Evolutionary conservation across 1,140 invertebrate genomes (phyloP), one percentile per base, ranked within the genome.

Genomic region (Saccostrea glomerata): DNA sequence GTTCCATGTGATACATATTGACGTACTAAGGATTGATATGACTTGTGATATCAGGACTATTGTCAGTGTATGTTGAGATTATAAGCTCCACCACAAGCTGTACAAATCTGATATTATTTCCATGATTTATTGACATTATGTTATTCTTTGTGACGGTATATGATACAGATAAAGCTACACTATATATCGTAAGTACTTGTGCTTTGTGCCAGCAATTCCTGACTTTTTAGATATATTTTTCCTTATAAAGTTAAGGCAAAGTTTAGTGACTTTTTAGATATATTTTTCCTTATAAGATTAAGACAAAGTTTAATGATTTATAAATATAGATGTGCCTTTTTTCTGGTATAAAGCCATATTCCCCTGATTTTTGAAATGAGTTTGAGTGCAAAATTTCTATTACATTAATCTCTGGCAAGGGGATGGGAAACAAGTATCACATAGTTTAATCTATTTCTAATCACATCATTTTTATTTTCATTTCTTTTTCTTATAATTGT

Each of bases 131-230:
- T 73, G 23, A 9, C 9, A 30, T 73, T n/a, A 73, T 73, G 70
- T 25, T 73, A 23, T 73, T 73, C 23, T 73, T 73, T 13, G 23
- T 73, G 25, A 73, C 70, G 9, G n/a, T 73, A 30, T 23, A 73
- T 13, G 70, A 73, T 30, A 73, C 70, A 73, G 70, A 73, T 73
- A 73, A 73, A 73, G 70, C 70, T 15, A 73, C 70, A 36, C 23
- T 77, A 30, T 77, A 77, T 15, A 77, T 77, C 15, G 70, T 77
- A 77, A 77, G 70, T 77, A 36, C 23, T 30, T 13, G 23, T 3
- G 25, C 23, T 12, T 77, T 25, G 13, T 36, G 25, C 7, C 0
- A 77, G 25, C 25, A 66, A 11, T 77, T 25, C 13, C 70, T n/a
- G n/a, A 77, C 70, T 30, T 6, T 77, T 0, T 2, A 63, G n/a